Evolutionary conservation across 2,113 vertebrate genomes (phyloP).

Genomic region (Pteruthius melanotis): DNA sequence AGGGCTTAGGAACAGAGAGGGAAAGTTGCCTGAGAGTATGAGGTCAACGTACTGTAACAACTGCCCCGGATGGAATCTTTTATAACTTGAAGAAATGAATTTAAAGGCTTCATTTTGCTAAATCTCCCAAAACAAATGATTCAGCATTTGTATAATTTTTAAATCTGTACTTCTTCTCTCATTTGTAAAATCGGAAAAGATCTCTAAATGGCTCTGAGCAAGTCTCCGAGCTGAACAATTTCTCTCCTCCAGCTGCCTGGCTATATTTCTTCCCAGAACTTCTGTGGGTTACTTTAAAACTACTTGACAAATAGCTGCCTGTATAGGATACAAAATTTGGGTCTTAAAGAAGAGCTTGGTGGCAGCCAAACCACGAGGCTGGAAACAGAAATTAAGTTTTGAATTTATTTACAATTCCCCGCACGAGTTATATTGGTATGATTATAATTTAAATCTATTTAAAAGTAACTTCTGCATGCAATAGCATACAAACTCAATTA

Average conservation of each 20-base stretch:
- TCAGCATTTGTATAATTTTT: slow-evolving; percentile 8
- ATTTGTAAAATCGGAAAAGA: not conserved
- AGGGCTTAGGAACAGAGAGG: not conserved
- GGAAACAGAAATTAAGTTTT: not conserved
- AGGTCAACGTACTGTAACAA: not conserved
- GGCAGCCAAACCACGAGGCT: not conserved
- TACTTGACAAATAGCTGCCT: not conserved
- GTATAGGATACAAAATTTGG: not conserved
- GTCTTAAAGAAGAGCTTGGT: not conserved
- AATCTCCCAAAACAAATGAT: not conserved
- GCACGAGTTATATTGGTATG: not conserved
- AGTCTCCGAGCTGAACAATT: not conserved
- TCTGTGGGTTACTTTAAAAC: not conserved
- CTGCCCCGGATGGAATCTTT: not conserved
- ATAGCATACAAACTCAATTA: not conserved
- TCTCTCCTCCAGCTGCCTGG: not conserved
- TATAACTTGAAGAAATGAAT: not conserved
- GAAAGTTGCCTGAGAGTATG: not conserved
- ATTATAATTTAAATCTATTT: not conserved
- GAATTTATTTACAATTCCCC: not conserved
- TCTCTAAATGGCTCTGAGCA: not conserved
- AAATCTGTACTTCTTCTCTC: slow-evolving; percentile 2
- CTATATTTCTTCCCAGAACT: not conserved
- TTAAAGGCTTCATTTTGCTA: slow-evolving; percentile 5
- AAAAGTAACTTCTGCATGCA: not conserved